A percentile compares a stretch with the other conserved stretches of the same genome.
Conservation (phyloP, 1,140 invertebrate species). For the Ridgeia piscesae region DNA sequence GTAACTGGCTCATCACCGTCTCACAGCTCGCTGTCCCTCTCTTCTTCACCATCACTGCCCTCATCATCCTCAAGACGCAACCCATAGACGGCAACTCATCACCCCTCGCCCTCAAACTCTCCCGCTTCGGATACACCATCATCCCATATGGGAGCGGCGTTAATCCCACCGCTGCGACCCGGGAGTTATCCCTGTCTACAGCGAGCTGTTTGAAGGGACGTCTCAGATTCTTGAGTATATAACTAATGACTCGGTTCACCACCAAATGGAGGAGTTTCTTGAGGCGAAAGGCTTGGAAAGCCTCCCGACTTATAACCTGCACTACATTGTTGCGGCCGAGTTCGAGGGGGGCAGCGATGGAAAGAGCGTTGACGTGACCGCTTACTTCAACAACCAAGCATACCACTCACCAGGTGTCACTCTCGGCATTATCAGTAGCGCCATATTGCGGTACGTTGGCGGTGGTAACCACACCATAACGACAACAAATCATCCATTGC, state of each 20-base stretch:
- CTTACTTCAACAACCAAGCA: conserved; percentile 62
- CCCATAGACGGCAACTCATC: conserved; percentile 50
- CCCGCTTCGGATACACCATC: conserved; percentile 40
- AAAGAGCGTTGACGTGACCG: conserved; percentile 30
- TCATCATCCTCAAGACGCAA: conserved; percentile 54
- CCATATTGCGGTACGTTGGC: conserved; percentile 58
- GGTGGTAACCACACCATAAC: conserved; percentile 33
- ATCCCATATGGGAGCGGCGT: conserved; percentile 37
- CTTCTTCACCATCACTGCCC: conserved; percentile 52
- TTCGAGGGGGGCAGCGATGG: conserved; percentile 24
- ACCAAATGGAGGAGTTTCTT: conserved; percentile 35
- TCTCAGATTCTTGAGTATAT: conserved; percentile 17
- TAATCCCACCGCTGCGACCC: neutral
- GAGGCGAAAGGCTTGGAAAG: conserved; percentile 38
- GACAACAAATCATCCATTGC: conserved; percentile 26
- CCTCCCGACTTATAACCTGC: conserved; percentile 37
- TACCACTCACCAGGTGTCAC: conserved; percentile 70
- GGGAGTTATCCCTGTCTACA: conserved; percentile 32
- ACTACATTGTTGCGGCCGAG: conserved; percentile 43
- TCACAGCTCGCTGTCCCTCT: conserved; percentile 55
- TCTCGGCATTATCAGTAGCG: conserved; percentile 64
- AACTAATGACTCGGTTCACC: neutral
- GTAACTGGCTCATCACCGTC: conserved; percentile 52
- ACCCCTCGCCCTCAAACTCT: conserved; percentile 42
- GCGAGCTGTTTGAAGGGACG: conserved; percentile 34